Evolutionary conservation across 1,140 invertebrate species (phyloP), one percentile per base, ranked within the genome.

Genomic region (Calycopis cecrops): DNA sequence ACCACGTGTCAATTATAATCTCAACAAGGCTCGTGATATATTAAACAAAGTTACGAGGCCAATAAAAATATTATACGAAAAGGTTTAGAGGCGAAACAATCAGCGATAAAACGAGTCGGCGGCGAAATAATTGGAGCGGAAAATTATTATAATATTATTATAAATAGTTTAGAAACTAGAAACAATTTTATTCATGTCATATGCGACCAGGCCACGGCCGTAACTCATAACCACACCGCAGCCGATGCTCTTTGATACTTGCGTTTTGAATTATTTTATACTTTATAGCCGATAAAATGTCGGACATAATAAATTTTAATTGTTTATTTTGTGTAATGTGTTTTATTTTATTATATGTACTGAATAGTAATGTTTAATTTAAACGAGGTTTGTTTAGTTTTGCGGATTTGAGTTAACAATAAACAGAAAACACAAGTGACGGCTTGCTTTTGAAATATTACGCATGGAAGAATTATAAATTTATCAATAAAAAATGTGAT

Each of bases 111-210:
- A 86, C 58, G 70, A 84, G 79, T 86, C 80, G 78, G 67, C 76
- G 53, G 51, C 55, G 65, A 63, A 81, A 86, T 86, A 86, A 86
- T 86, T 86, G 83, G 80, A 67, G 63, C 73, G 67, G 71, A 75
- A 81, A 84, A 86, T 84, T 84, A 86, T 86, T 86, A 80, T 86
- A 86, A 73, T 86, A 86, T 72, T 86, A 81, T 79, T 86, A 84
- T 86, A 86, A 86, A 83, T 86, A 86, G 83, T 84, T 84, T 79
- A 79, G 75, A 79, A 67, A 57, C 77, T 75, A 69, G 66, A 64
- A 68, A 77, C 82, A 76, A 84, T 84, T 82, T 81, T 78, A 76
- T 79, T 65, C 59, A 63, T 80, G 77, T 80, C 70, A 65, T 71
- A 69, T 60, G 67, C 61, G 64, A 76, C 69, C 83, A 78, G 69